Percentiles rank a stretch among this genome's conserved stretches.
phyloP scores from a whole-genome alignment of 2,113 vertebrate species.

The Labeo rohita region DNA sequence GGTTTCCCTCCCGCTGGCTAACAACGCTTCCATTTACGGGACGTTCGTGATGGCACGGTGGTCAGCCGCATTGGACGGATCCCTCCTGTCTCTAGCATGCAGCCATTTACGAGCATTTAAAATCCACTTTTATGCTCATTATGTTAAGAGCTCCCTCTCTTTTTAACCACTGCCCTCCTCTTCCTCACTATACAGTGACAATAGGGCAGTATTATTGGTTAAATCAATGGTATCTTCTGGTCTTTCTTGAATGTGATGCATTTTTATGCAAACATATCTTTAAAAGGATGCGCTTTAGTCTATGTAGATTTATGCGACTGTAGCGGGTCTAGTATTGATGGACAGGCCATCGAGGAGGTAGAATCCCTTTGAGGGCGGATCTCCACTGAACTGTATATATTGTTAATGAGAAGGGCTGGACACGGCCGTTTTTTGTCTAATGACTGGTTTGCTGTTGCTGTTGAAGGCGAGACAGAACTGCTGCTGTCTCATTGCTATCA shows the following conservation, averaged over 20 bases:
- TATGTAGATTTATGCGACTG: constrained; percentile 9
- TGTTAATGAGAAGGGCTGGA: background rate
- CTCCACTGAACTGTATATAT: constrained; percentile 6
- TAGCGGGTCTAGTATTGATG: background rate
- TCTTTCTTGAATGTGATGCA: background rate
- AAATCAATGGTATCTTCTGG: background rate
- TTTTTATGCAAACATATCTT: background rate
- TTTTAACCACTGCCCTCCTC: constrained; percentile 29
- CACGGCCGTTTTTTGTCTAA: constrained; percentile 1
- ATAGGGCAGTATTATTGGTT: background rate
- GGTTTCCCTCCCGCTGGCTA: constrained; percentile 1
- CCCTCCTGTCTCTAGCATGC: constrained; percentile 28
- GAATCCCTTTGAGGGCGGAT: background rate
- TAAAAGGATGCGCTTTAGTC: background rate
- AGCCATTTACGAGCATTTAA: constrained; percentile 45
- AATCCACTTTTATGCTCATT: constrained; percentile 60
- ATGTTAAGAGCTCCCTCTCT: constrained; percentile 50
- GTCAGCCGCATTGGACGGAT: constrained; percentile 4
- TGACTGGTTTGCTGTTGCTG: background rate
- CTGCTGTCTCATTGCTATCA: constrained; percentile 13
- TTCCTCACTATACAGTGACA: constrained; percentile 30
- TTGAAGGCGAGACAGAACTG: constrained; percentile 5
- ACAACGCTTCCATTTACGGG: constrained; percentile 50
- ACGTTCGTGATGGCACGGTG: constrained; percentile 45
- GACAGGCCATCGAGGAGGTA: background rate